These are phyloP conservation scores for Oncorhynchus nerka DNA, from an alignment of 2,113 vertebrate genomes.

Conservation along the genomic window DNA sequence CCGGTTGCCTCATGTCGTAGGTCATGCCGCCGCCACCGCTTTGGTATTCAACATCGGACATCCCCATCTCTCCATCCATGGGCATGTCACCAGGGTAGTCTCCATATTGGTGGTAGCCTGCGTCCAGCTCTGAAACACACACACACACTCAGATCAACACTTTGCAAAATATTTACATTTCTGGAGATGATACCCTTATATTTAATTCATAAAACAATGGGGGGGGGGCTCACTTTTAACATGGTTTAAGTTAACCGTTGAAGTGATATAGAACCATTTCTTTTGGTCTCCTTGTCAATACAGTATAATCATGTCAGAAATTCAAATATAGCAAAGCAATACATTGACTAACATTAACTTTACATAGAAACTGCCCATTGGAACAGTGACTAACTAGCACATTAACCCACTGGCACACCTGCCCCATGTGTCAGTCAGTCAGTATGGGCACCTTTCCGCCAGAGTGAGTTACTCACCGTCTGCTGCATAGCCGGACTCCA, in stretches of 20 bases:
- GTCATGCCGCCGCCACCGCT: not conserved
- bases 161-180: not conserved
- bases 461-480: constrained; percentile 66
- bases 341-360: no score
- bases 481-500: constrained; percentile 44
- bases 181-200: no score
- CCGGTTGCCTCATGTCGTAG: constrained; percentile 39
- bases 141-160: not conserved
- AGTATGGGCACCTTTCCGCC: constrained; percentile 43
- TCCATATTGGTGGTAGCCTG: constrained; percentile 19
- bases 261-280: no score
- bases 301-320: no score
- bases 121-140: constrained; percentile 57
- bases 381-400: not conserved
- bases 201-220: no score
- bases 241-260: no score
- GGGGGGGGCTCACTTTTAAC: no score
- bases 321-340: no score
- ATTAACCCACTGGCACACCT: not conserved
- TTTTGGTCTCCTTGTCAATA: no score
- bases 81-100: constrained; percentile 32
- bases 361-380: no score
- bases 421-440: not conserved
- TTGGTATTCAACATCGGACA: constrained; percentile 48
- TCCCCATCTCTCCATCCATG: constrained; percentile 43